A percentile compares a stretch with the other conserved stretches of the same genome.
Evolutionary conservation across 92 coral and sea anemone species (phyloP).

Genomic region (Porites rus): DNA sequence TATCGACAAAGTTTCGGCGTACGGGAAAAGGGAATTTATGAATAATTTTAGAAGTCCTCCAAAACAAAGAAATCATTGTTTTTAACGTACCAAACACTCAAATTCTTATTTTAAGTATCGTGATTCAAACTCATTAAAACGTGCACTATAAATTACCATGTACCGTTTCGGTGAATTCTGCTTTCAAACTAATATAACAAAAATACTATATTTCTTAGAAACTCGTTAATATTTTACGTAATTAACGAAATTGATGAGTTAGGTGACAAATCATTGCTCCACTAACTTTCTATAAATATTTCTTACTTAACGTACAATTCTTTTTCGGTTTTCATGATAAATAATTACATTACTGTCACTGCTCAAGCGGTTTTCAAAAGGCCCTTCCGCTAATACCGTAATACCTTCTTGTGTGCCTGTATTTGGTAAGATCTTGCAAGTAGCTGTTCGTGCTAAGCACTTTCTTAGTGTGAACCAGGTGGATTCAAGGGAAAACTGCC

Average conservation of each 20-base stretch:
- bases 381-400: too few species aligned
- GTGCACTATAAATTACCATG: neutral
- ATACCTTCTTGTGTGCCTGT: too few species aligned
- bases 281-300: conserved; percentile 27
- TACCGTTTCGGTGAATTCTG: conserved; percentile 6
- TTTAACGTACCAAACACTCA: neutral
- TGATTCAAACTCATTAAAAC: neutral
- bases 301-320: neutral
- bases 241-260: neutral
- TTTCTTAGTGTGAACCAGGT: too few species aligned
- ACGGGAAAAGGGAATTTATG: too few species aligned
- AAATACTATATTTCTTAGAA: neutral
- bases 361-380: too few species aligned
- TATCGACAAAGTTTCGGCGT: neutral
- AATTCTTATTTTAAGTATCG: neutral
- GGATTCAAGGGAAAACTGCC: too few species aligned
- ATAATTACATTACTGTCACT: conserved; percentile 14
- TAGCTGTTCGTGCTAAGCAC: too few species aligned
- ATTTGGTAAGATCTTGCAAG: too few species aligned
- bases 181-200: neutral
- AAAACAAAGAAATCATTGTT: neutral
- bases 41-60: neutral
- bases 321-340: conserved; percentile 11
- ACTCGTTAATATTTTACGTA: neutral
- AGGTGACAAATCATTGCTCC: neutral